A percentile compares a stretch with the other conserved stretches of the same genome.
Evolutionary conservation across 2,113 vertebrate species (phyloP).

Genomic region (Piaya cayana): DNA sequence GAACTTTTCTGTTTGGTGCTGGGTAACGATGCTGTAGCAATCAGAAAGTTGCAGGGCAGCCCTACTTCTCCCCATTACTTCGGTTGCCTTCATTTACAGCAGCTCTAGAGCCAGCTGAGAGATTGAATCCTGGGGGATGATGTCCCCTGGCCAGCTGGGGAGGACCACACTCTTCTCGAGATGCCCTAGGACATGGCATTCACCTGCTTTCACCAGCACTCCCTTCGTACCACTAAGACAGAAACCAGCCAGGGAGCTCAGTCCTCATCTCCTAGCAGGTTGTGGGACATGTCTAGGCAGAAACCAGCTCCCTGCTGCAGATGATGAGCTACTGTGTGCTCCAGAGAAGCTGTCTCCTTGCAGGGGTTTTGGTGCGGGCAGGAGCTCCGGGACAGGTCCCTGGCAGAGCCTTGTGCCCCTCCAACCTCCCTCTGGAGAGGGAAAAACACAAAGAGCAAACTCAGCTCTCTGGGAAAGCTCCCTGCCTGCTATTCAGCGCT

Average conservation of each 20-base stretch:
- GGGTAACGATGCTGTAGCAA: accelerated
- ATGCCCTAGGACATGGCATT: not conserved
- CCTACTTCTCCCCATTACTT: accelerated
- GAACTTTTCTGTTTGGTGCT: not conserved
- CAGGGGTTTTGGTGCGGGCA: not conserved
- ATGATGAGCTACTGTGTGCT: accelerated
- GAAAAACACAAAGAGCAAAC: not conserved
- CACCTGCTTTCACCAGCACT: not conserved
- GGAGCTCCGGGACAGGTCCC: not conserved
- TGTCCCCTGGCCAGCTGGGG: accelerated
- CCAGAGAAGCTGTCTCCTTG: not conserved
- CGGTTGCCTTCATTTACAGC: not conserved
- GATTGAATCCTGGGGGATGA: accelerated
- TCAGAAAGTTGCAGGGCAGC: not conserved
- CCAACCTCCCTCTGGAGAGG: not conserved
- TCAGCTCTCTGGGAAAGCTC: not conserved
- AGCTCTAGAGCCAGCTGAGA: not conserved
- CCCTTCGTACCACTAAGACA: accelerated
- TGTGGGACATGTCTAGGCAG: constrained; percentile 42
- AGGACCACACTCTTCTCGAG: not conserved
- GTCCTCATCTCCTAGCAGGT: not conserved
- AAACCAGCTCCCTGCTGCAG: not conserved
- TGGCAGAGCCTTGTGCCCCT: not conserved
- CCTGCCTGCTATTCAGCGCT: not conserved
- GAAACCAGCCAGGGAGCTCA: not conserved